Base-by-base conservation (phyloP, 2,888 invertebrate genomes). In the Tinea trinotella region DNA sequence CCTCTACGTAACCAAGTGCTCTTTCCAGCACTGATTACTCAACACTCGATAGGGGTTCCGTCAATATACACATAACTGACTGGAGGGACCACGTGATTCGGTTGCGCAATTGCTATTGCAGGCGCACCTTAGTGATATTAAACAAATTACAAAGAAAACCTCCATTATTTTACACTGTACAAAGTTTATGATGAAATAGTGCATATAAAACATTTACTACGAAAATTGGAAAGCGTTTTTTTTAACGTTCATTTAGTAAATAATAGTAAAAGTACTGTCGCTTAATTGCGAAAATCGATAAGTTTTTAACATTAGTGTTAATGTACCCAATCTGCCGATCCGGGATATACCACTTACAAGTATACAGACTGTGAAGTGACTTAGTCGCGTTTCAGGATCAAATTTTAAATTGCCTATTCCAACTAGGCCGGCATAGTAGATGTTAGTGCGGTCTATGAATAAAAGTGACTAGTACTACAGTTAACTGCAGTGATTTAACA, bases 1-100 rank as follows among this genome's bases (percentile, higher is more conserved):
- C 80, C 68, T 78, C 75, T 77, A 82, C 82, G 82, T 81, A 83
- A 83, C 77, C 75, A 75, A 50, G 12, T 79, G 77, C 81, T 84
- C 80, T 82, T 82, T 81, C 82, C 76, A 81, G 67, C 69, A 61
- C 61, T 64, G 71, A 77, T 84, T 84, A 83, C 84, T 72, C 82
- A 84, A 84, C 73, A 73, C 71, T 68, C 70, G 73, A 82, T 81
- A 80, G 70, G 67, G 70, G 79, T 76, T 82, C 76, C 70, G 74
- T 74, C 78, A 74, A 80, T 83, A 80, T 73, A 76, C 63, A 66
- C 73, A 73, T 71, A 71, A 76, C 71, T 72, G 76, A 76, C 68
- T 67, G 62, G 71, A 68, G n/a, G n/a, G 70, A 76, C 76, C 80
- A 81, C 81, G 81, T 82, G 81, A 79, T 73, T 65, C 61, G 61